A percentile compares a stretch with the other conserved stretches of the same genome.
These are phyloP conservation scores for Atethmia centrago DNA, from an alignment of 2,888 invertebrate species.

Conservation along the genomic window DNA sequence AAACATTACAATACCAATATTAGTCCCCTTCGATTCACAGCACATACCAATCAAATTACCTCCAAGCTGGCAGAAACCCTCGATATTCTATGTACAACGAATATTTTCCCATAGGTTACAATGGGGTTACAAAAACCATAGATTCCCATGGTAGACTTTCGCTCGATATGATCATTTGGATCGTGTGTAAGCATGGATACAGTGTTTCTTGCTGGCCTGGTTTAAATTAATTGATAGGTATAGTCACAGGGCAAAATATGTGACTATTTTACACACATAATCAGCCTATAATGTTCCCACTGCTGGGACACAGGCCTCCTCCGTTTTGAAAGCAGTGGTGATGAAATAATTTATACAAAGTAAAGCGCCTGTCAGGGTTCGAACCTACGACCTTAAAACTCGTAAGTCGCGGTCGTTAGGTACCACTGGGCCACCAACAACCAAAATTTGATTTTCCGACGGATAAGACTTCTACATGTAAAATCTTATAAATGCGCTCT, in stretches of 20 bases:
- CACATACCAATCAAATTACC: constrained; percentile 43
- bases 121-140: constrained; percentile 75
- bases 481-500: neutral
- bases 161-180: constrained; percentile 80
- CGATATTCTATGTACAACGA: constrained; percentile 43
- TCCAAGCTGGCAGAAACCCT: constrained; percentile 21
- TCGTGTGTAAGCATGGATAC: constrained; percentile 66
- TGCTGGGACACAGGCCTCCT: too few relatives aligned
- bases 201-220: constrained; percentile 72
- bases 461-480: neutral
- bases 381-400: too few relatives aligned
- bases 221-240: constrained; percentile 57
- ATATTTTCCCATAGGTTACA: constrained; percentile 72
- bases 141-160: constrained; percentile 83
- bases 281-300: too few relatives aligned
- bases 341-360: too few relatives aligned
- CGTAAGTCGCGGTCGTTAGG: too few relatives aligned
- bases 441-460: too few relatives aligned
- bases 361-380: too few relatives aligned
- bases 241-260: neutral
- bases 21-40: constrained; percentile 22
- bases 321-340: too few relatives aligned
- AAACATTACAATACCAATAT: neutral
- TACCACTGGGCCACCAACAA: too few relatives aligned
- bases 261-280: too few relatives aligned